A percentile compares a stretch with the other conserved stretches of the same genome.
phyloP scores from a whole-genome alignment of 2,888 invertebrate genomes.

The Athalia circularis region DNA sequence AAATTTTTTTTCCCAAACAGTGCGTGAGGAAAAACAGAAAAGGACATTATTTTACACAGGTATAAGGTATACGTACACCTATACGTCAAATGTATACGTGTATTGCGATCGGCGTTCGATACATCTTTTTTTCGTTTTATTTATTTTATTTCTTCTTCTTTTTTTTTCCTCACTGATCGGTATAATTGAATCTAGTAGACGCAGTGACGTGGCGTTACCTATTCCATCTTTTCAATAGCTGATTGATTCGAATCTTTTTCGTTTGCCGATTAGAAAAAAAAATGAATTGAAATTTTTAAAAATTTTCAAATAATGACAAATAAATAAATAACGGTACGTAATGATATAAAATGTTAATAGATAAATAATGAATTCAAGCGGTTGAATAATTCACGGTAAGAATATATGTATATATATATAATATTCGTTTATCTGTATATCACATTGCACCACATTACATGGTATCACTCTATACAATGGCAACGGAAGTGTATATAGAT shows the following conservation, averaged over 20 bases:
- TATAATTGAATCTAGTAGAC: too few relatives aligned
- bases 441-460: not conserved
- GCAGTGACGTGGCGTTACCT: too few relatives aligned
- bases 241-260: not conserved
- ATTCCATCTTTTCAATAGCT: not conserved
- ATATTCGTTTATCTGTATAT: slow-evolving; percentile 22
- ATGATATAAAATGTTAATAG: not conserved
- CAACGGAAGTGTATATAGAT: not conserved
- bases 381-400: not conserved
- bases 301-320: too few relatives aligned
- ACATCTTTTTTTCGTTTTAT: too few relatives aligned
- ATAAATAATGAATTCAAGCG: not conserved
- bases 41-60: not conserved
- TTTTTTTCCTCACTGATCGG: too few relatives aligned
- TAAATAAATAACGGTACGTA: not conserved
- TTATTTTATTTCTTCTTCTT: too few relatives aligned
- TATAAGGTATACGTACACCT: not conserved
- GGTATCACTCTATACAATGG: not conserved
- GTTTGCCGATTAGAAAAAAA: not conserved
- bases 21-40: not conserved
- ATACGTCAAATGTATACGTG: not conserved
- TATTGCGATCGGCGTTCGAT: not conserved
- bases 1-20: not conserved
- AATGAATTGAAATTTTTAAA: not conserved
- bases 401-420: slow-evolving; percentile 1